Evolutionary conservation across 2,113 vertebrate species (phyloP), one percentile per base, ranked within the genome.

Genomic region (Lipotes vexillifer): DNA sequence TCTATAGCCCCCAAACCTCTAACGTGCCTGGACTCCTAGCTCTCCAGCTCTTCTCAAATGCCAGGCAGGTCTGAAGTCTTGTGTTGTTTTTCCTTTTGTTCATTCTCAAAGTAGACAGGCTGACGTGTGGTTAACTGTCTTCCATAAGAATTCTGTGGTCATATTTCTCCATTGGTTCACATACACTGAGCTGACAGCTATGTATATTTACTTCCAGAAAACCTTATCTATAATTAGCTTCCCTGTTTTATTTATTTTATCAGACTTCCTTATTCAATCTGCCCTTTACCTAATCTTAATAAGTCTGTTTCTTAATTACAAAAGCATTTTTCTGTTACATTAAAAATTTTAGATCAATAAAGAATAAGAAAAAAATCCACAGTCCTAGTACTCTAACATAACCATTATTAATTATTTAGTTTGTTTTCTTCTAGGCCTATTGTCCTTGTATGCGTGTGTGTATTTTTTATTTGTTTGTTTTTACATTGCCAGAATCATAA

Each of bases 291-390:
- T 90, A 83, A 83, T 74, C 80, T 71, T 75, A 66, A 11, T 83
- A 38, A 75, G 83, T 83, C 7, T 87, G 11, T 83, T 93, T 93
- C 61, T 88, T 85, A 75, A 71, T 86, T 85, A 38, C 36, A n/a
- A 66, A 95, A 80, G 46, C 33, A n/a, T 84, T 96, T 91, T 95
- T 63, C 61, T 59, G 46, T 84, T 80, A 59, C 46, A 66, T 87
- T 36, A 95, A 75, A 84, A 72, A 2, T 18, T 69, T 77, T 41
- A 89, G 55, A 33, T 27, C 90, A 90, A 82, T 59, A 94, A 36
- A 87, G 31, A 92, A 61, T 69, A 69, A 38, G n/a, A 75, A 91
- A 90, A 65, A 65, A 65, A 36, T 17, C 13, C 68, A 88, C 23
- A 90, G 52, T 44, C 8, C 6, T 41, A 65, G 18, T 29, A 31